Conservation (phyloP, 2,888 invertebrate species). For the Leucoptera coffeella region DNA sequence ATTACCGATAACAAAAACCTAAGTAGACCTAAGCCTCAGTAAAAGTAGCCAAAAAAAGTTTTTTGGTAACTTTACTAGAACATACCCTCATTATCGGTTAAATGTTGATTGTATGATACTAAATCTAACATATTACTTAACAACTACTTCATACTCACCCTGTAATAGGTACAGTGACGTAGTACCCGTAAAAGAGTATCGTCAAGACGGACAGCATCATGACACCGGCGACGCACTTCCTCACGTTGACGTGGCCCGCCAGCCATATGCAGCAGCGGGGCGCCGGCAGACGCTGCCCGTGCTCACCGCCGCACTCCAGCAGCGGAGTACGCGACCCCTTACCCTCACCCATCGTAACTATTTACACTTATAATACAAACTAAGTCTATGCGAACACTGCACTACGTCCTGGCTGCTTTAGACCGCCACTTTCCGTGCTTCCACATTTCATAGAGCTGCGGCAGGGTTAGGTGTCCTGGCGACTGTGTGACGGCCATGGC, state of each 20-base stretch:
- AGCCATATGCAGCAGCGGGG: slow-evolving; percentile 54
- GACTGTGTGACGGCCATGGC: slow-evolving; percentile 40
- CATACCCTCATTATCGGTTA: too few relatives aligned
- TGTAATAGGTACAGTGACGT: slow-evolving; percentile 70
- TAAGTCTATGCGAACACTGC: slow-evolving; percentile 47
- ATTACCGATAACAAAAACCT: too few relatives aligned
- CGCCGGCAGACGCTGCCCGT: slow-evolving; percentile 32
- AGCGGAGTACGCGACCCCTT: slow-evolving; percentile 30
- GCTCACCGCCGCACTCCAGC: slow-evolving; percentile 29
- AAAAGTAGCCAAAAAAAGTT: too few relatives aligned
- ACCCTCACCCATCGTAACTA: slow-evolving; percentile 34
- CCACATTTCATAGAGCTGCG: slow-evolving; percentile 61
- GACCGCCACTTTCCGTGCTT: slow-evolving; percentile 77
- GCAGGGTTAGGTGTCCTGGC: slow-evolving; percentile 26
- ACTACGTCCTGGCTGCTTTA: slow-evolving; percentile 47
- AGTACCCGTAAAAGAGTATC: slow-evolving; percentile 79
- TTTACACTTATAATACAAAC: slow-evolving; percentile 37
- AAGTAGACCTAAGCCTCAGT: too few relatives aligned
- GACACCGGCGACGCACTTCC: slow-evolving; percentile 70
- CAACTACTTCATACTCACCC: too few relatives aligned
- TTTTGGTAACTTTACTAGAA: too few relatives aligned
- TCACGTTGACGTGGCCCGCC: slow-evolving; percentile 67
- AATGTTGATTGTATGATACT: too few relatives aligned
- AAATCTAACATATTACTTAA: too few relatives aligned
- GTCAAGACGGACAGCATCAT: slow-evolving; percentile 72